phyloP scores from a whole-genome alignment of 2,113 vertebrate genomes.

The Rhipidura dahli region DNA sequence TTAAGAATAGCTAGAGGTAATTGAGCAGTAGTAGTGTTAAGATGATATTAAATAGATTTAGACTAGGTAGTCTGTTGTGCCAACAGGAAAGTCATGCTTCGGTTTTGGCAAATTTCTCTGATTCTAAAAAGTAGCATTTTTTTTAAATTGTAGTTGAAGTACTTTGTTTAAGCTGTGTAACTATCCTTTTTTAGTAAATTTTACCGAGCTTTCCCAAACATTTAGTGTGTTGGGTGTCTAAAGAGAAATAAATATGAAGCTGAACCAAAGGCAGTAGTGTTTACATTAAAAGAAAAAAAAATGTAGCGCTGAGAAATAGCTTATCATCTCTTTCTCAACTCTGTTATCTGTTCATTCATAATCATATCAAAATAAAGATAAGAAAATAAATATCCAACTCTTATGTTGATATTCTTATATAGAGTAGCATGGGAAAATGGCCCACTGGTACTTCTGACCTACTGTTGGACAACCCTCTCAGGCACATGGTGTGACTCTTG shows the following conservation, averaged over 20 bases:
- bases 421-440: neutral
- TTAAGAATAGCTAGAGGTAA: neutral
- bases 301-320: neutral
- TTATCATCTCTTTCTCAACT: neutral
- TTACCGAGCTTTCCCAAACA: neutral
- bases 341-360: neutral
- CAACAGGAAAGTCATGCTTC: neutral
- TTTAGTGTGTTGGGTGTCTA: neutral
- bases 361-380: neutral
- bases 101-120: neutral
- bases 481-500: neutral
- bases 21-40: neutral
- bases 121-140: neutral
- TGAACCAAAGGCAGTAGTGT: neutral
- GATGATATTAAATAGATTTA: neutral
- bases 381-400: neutral
- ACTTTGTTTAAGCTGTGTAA: neutral
- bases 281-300: neutral
- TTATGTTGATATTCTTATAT: neutral
- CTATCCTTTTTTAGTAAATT: neutral
- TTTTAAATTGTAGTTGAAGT: neutral
- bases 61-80: neutral
- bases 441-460: neutral
- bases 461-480: neutral
- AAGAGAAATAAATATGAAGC: neutral